Evolutionary conservation across 2,888 invertebrate genomes (phyloP).

Genomic region (Cinara cedri): DNA sequence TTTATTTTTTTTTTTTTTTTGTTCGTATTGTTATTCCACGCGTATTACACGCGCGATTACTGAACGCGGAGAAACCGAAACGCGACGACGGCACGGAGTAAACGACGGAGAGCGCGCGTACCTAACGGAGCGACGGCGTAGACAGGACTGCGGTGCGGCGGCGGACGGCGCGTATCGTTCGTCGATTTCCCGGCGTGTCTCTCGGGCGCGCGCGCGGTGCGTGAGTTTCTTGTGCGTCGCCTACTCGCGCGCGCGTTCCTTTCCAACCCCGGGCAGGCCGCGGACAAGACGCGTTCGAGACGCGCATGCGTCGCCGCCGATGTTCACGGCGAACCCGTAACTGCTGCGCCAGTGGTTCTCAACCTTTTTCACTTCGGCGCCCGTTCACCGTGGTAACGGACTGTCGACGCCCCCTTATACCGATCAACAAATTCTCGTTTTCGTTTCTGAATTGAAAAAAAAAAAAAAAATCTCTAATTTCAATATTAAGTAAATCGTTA

Average conservation of each 20-base stretch:
- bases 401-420: no score
- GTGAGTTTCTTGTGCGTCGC: conserved; percentile 1
- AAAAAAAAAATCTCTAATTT: no score
- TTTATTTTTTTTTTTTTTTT: no score
- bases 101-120: no score
- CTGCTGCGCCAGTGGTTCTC: background rate
- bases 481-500: no score
- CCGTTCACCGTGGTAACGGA: no score
- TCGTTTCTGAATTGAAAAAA: no score
- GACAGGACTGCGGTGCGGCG: conserved; percentile 14
- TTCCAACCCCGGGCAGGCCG: background rate
- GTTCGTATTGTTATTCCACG: background rate
- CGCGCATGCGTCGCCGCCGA: conserved; percentile 28
- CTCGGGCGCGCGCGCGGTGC: background rate
- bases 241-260: conserved; percentile 12
- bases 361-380: no score
- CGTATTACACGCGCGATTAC: background rate
- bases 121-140: background rate
- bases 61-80: background rate
- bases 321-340: conserved; percentile 35
- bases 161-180: background rate
- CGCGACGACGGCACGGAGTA: background rate
- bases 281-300: background rate
- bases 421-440: no score
- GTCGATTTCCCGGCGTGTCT: conserved; percentile 8